Evolutionary conservation across 2,797 vertebrate species (phyloP).

Genomic region (Trachops cirrhosus): DNA sequence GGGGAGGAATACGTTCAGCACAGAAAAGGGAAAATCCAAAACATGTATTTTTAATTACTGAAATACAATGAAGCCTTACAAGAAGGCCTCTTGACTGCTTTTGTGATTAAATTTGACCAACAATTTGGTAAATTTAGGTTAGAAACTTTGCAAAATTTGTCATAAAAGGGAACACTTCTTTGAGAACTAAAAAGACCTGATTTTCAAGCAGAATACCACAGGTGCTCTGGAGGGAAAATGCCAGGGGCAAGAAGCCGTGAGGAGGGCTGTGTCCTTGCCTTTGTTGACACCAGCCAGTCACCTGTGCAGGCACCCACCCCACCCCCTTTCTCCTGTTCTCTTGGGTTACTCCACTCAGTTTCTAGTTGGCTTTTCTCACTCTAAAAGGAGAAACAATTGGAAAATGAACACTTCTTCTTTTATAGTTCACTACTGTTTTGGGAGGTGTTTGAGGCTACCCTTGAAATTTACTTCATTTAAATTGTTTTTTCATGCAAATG

Average conservation of each 20-base stretch:
- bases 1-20: not conserved
- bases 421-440: not conserved
- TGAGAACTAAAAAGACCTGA: not conserved
- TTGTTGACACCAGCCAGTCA: rapidly evolving
- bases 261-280: not conserved
- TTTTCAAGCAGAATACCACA: not conserved
- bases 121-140: not conserved
- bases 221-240: not conserved
- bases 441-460: slow-evolving; percentile 30
- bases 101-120: not conserved
- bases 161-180: not conserved
- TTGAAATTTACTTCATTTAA: slow-evolving; percentile 45
- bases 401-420: slow-evolving; percentile 21
- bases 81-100: not conserved
- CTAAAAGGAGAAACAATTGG: not conserved
- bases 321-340: not conserved
- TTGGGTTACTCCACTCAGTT: not conserved
- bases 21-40: slow-evolving; percentile 13
- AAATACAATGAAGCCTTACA: not conserved
- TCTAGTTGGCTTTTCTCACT: not conserved
- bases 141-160: not conserved
- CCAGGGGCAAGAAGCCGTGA: not conserved
- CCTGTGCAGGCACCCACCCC: rapidly evolving
- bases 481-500: slow-evolving; percentile 40
- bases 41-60: not conserved